Evolutionary conservation across 2,113 vertebrate genomes (phyloP), one percentile per base, ranked within the genome.

Genomic region (Grantiella picta): DNA sequence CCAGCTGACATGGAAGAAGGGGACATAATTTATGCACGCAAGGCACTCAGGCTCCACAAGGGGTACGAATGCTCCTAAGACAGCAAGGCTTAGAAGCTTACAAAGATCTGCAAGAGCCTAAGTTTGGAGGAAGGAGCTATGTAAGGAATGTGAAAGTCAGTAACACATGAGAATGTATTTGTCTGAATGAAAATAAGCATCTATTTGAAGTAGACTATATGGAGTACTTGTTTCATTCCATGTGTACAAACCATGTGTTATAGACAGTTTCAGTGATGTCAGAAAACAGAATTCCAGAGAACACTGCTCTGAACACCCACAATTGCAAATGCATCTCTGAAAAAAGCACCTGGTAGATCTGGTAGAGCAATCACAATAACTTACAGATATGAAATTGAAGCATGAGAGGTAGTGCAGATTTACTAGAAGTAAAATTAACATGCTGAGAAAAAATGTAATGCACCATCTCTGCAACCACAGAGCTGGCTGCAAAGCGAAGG

Each of bases 21-120:
- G 16, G 53, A 63, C 44, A 52, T 69, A 40, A 68, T 44, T 35
- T 63, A 78, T 11, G 35, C 35, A 64, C 0, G 0, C 2, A 5
- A 69, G 23, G 36, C 63, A 63, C 52, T 65, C 35, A 38, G 40
- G 15, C 44, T 65, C 75, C 73, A 45, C 35, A 47, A 79, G 27
- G 33, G 8, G 23, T 57, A 73, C 0, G 3, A 78, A 63, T 7
- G 17, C 12, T 75, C 18, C 63, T 80, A 61, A 60, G 5, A 38
- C 4, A 12, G n/a, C 38, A 81, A 91, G 40, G 4, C 76, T 42
- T 47, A 80, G 45, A 71, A 82, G 35, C n/a, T 69, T 38, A 53
- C 15, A 28, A 42, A 76, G 22, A 53, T 60, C 35, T 88, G 18
- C 11, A 73, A 63, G 11, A 66, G 12, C 24, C 68, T 19, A 33